Evolutionary conservation across 2,888 invertebrate genomes (phyloP), one percentile per base, ranked within the genome.

Genomic region (Idaea dimidiata): DNA sequence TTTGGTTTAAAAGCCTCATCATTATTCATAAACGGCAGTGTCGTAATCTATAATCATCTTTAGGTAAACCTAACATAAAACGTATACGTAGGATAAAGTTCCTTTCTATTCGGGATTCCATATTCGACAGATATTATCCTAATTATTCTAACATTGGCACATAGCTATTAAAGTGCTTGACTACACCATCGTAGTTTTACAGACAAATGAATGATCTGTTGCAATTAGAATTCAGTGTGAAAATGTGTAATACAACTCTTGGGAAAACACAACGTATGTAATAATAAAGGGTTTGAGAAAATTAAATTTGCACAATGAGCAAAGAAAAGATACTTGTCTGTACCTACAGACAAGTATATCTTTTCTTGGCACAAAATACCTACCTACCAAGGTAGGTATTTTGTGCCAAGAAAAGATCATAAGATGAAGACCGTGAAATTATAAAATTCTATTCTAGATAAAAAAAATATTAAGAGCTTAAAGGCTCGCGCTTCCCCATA

Each of bases 171-270:
- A 43, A 43, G 10, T 43, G 43, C 10, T 43, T 43, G 10, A 43
- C 10, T 43, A 43, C 14, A 43, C 2, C 43, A 43, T 43, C 8
- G 43, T 43, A 43, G 14, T 43, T 43, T 43, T 43, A 43, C 43
- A 43, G 10, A 10, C 43, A 43, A 43, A 43, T 43, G 43, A 43
- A 43, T 43, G 43, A 43, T 43, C 6, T 43, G 43, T 43, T 43
- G 43, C 43, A 43, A 43, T 43, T 43, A 43, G 43, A 43, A 43
- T 43, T 43, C 43, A 43, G 43, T 43, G 43, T 43, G 43, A 43
- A 43, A 43, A 43, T 43, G 43, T 43, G 43, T 43, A 14, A 43
- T 43, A 43, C 1, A 43, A 43, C 43, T 43, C 43, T 43, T 43
- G 43, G 43, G 43, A 43, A 43, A 43, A 43, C 43, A 10, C 43